Base-by-base conservation (phyloP, 2,888 invertebrate genomes). In the Coenonympha arcania region DNA sequence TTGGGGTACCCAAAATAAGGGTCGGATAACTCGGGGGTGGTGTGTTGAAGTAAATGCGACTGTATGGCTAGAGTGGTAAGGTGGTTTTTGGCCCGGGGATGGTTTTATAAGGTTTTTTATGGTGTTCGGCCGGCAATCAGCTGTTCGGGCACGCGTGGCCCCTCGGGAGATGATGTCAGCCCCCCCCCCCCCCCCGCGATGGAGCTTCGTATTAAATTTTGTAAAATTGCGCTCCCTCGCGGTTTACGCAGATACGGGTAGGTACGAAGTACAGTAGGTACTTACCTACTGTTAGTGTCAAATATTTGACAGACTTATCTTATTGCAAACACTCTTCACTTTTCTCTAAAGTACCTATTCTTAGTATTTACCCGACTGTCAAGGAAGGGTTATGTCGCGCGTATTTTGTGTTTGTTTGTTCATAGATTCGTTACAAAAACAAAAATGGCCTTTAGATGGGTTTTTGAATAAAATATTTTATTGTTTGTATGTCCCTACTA, bases 101-200 rank as follows among this genome's bases (percentile, higher is more conserved):
- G 47, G 56, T 65, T 68, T 67, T 68, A 66, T 71, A 69, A 65
- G 62, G 64, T 76, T 81, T 83, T 82, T 85, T 84, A 82, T 79
- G 77, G 76, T 75, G 76, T 76, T 72, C 73, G 73, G 67, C 63
- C 68, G 73, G 79, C 78, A 83, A 84, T 85, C 85, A 85, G 85
- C 85, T 85, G 85, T 83, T 82, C 73, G 69, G 80, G 82, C 82
- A 82, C 83, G 80, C 80, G 79, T 68, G 65, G 76, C 76, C 75
- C 76, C 68, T 65, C 66, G 73, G 78, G 73, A 69, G 69, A 66
- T 74, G 79, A 76, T 73, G 80, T 79, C 74, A 74, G 73, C 72
- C 68, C 66, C 71, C 63, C 63, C 64, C 63, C 65, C 59, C 61
- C 60, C 56, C 64, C 34, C 45, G 65, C 65, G 65, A 62, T 61